Evolutionary conservation across 1,140 invertebrate genomes (phyloP).

Genomic region (Zaprionus taronus): DNA sequence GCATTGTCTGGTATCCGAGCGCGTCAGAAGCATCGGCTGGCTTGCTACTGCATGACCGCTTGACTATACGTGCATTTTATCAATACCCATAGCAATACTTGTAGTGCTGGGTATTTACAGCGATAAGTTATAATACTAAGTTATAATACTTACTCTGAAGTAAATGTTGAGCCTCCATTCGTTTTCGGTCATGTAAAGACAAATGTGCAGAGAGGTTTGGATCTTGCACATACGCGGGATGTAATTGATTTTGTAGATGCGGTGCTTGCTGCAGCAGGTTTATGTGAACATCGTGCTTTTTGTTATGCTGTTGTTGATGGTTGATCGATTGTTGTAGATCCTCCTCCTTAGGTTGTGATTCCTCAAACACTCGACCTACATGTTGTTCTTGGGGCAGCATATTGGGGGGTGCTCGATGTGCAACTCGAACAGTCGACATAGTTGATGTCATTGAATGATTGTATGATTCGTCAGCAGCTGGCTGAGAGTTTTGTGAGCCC

Average conservation of each 20-base stretch:
- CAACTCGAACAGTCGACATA: not conserved
- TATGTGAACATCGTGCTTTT: conserved; percentile 22
- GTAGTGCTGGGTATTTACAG: too few species aligned
- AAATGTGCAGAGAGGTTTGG: conserved; percentile 27
- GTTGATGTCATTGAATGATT: not conserved
- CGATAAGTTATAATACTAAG: not conserved
- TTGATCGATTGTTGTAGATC: conserved; percentile 10
- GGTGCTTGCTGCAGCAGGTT: conserved; percentile 4
- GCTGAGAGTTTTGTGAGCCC: conserved; percentile 41
- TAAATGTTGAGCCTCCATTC: conserved; percentile 61
- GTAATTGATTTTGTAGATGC: conserved; percentile 19
- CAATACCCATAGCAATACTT: too few species aligned
- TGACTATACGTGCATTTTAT: too few species aligned
- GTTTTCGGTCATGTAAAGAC: conserved; percentile 42
- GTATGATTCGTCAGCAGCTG: conserved; percentile 12
- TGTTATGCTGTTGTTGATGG: conserved; percentile 10
- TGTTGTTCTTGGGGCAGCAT: not conserved
- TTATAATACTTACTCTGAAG: conserved; percentile 50
- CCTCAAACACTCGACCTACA: not conserved
- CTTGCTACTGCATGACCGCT: too few species aligned
- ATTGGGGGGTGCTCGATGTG: not conserved
- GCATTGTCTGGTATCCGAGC: too few species aligned
- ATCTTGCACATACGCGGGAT: conserved; percentile 15
- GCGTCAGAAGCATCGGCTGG: too few species aligned
- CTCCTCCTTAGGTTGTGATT: conserved; percentile 16